A percentile compares a stretch with the other conserved stretches of the same genome.
Evolutionary conservation across 2,113 vertebrate species (phyloP).

Genomic region (Miniopterus natalensis): DNA sequence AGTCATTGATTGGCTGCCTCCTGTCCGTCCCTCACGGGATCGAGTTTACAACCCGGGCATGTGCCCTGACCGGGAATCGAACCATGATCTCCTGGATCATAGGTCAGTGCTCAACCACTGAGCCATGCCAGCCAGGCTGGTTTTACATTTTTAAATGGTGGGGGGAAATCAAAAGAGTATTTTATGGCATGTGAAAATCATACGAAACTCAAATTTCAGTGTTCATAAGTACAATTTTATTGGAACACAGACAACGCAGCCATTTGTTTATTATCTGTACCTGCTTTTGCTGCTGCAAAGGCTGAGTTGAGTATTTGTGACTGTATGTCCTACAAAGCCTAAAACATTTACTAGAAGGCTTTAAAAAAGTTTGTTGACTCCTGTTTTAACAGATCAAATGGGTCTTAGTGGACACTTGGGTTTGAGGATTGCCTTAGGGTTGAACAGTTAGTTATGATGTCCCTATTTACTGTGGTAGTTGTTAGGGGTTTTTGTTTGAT

Average conservation of each 20-base stretch:
- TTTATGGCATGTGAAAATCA: conserved; percentile 40
- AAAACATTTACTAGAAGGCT: background rate
- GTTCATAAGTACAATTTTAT: conserved; percentile 28
- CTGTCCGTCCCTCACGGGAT: too few species aligned
- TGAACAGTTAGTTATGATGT: background rate
- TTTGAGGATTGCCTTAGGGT: background rate
- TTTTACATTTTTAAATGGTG: background rate
- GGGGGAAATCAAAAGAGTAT: conserved; percentile 25
- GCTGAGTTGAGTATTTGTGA: conserved; percentile 19
- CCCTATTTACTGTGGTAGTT: background rate
- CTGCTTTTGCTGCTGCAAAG: background rate
- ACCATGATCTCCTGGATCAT: too few species aligned
- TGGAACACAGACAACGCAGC: background rate
- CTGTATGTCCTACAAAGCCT: background rate
- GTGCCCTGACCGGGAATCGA: too few species aligned
- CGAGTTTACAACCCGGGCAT: too few species aligned
- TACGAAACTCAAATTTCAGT: conserved; percentile 34
- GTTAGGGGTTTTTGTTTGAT: background rate
- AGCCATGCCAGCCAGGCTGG: too few species aligned
- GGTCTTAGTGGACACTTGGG: background rate
- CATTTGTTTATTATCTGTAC: conserved; percentile 32
- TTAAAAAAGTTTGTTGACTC: background rate
- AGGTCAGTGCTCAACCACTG: too few species aligned
- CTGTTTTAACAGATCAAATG: conserved; percentile 34
- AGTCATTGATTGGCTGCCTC: too few species aligned